phyloP scores from a whole-genome alignment of 2,888 invertebrate species.

The Lycaena phlaeas region DNA sequence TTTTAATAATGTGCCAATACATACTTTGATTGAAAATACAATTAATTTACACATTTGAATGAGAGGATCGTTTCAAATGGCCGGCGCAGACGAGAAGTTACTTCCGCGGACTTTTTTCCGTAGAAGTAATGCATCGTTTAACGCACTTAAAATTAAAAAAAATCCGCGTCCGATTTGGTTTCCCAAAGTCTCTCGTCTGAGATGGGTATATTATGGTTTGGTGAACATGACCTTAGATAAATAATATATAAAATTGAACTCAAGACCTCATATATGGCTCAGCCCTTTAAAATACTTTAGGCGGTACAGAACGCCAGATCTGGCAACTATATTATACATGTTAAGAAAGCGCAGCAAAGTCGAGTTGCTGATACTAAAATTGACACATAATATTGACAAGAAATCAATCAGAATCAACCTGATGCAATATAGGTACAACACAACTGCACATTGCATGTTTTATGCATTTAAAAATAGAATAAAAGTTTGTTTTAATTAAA shows the following conservation, averaged over 20 bases:
- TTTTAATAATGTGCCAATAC: conserved; percentile 12
- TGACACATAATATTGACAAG: background rate
- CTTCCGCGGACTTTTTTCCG: no score
- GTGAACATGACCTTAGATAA: conserved; percentile 10
- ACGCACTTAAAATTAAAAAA: no score
- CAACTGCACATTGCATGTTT: no score
- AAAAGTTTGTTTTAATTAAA: no score
- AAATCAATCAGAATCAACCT: no score
- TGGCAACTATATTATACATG: conserved; percentile 9
- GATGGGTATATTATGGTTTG: conserved; percentile 2
- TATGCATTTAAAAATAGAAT: no score
- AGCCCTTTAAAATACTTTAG: conserved; percentile 21
- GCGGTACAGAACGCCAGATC: conserved; percentile 18
- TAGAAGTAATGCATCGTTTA: no score
- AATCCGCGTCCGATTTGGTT: no score
- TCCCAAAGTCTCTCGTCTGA: no score
- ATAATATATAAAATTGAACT: conserved; percentile 18
- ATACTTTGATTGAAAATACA: background rate
- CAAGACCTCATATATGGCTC: conserved; percentile 19
- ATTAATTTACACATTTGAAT: no score
- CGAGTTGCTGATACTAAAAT: conserved; percentile 4
- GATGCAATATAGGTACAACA: no score
- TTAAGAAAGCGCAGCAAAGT: conserved; percentile 11
- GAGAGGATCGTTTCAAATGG: background rate
- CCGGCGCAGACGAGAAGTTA: no score